These are phyloP conservation scores for Synodontis membranacea DNA, from an alignment of 2,113 vertebrate genomes.

Conservation along the genomic window DNA sequence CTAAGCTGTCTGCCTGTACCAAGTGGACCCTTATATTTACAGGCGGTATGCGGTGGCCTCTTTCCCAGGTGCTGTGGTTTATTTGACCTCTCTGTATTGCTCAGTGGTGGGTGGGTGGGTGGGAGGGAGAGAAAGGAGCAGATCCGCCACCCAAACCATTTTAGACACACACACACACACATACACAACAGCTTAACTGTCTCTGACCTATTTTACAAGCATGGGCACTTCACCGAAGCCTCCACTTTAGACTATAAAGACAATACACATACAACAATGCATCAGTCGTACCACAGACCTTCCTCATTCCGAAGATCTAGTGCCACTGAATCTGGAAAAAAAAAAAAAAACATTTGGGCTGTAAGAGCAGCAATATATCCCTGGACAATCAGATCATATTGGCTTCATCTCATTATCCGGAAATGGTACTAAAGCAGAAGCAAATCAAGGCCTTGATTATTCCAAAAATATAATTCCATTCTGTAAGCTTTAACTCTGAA, in stretches of 20 bases:
- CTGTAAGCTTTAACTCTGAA: conserved; percentile 1
- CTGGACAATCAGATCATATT: conserved; percentile 32
- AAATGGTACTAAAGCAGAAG: conserved; percentile 13
- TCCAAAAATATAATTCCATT: conserved; percentile 23
- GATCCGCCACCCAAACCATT: neutral
- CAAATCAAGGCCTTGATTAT: conserved; percentile 37
- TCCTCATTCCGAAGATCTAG: conserved; percentile 11
- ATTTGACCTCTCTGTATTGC: conserved; percentile 17
- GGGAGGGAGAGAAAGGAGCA: neutral
- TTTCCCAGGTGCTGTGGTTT: conserved; percentile 14
- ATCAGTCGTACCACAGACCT: neutral
- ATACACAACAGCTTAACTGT: neutral
- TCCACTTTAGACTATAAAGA: neutral
- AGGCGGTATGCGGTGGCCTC: neutral
- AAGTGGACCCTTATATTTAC: conserved; percentile 45
- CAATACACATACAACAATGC: neutral
- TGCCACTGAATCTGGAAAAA: conserved; percentile 21
- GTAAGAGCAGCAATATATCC: conserved; percentile 15
- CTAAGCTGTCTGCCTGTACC: conserved; percentile 48
- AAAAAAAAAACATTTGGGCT: neutral
- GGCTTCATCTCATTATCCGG: conserved; percentile 47
- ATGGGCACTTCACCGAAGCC: neutral
- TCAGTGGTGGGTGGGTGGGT: neutral
- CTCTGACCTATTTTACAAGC: neutral
- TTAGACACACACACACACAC: neutral